Conservation (phyloP, 2,797 vertebrate genomes). For the Tokudaia tokunoshimensis region DNA sequence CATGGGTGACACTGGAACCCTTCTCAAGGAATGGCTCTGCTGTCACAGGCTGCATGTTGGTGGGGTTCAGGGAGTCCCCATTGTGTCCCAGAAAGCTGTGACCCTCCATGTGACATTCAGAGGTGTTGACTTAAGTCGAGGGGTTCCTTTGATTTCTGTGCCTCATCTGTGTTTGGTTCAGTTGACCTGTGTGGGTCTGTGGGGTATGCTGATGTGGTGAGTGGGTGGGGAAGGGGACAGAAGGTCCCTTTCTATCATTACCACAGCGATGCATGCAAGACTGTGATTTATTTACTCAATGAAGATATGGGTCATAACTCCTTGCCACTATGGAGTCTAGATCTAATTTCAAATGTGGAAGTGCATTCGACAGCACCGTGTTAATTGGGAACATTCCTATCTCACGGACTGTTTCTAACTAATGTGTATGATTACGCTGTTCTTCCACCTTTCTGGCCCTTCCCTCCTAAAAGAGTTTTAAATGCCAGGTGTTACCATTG, state of each 20-base stretch:
- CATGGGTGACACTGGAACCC: neutral
- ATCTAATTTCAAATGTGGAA: neutral
- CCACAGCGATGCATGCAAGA: neutral
- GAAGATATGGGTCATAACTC: neutral
- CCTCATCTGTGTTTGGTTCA: neutral
- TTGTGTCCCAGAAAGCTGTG: neutral
- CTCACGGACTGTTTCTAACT: neutral
- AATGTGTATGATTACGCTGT: neutral
- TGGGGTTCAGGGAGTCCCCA: neutral
- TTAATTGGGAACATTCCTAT: neutral
- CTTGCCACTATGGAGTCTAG: neutral
- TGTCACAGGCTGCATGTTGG: neutral
- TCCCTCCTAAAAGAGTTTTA: constrained; percentile 5
- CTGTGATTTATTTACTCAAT: constrained; percentile 27
- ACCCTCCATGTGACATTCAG: neutral
- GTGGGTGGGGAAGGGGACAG: neutral
- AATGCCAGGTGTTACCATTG: neutral
- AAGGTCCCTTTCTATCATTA: neutral
- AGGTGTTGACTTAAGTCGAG: neutral
- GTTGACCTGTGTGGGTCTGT: neutral
- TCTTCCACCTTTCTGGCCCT: neutral
- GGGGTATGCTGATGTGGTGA: neutral
- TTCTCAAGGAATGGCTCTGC: neutral
- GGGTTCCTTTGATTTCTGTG: neutral
- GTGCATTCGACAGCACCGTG: neutral